Conservation (phyloP, 2,888 invertebrate species). For the Uropetala carovei region DNA sequence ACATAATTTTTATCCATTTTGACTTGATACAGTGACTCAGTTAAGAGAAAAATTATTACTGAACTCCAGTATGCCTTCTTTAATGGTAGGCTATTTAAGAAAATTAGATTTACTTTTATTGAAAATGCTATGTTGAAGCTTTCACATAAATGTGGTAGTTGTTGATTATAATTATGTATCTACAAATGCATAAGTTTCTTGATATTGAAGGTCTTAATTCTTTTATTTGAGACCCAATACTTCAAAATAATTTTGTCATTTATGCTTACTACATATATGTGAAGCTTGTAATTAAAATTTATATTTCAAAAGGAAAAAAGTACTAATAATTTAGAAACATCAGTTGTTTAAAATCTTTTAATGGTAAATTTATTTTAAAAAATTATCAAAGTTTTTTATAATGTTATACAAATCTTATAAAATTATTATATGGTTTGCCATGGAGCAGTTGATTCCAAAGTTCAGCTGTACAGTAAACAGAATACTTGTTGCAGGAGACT, state of each 20-base stretch:
- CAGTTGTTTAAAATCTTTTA: background rate
- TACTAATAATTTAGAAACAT: background rate
- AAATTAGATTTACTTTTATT: background rate
- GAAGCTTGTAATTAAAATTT: background rate
- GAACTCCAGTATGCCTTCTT: background rate
- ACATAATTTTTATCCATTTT: background rate
- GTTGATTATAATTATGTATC: background rate
- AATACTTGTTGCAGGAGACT: constrained; percentile 31
- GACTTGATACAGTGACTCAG: background rate
- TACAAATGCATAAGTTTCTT: background rate
- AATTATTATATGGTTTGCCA: background rate
- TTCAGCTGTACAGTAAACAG: constrained; percentile 30
- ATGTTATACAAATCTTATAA: background rate
- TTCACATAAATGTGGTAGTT: background rate
- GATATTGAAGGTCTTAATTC: background rate
- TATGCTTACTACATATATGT: background rate
- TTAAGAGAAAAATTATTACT: background rate
- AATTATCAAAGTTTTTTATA: background rate
- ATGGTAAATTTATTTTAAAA: background rate
- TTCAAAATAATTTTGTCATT: background rate
- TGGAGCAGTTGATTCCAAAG: background rate
- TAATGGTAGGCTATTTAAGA: background rate
- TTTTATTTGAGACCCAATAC: background rate
- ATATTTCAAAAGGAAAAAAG: background rate
- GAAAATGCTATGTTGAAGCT: background rate